A percentile compares a stretch with the other conserved stretches of the same genome.
Evolutionary conservation across 2,113 vertebrate genomes (phyloP).

Genomic region (Arenaria interpres): DNA sequence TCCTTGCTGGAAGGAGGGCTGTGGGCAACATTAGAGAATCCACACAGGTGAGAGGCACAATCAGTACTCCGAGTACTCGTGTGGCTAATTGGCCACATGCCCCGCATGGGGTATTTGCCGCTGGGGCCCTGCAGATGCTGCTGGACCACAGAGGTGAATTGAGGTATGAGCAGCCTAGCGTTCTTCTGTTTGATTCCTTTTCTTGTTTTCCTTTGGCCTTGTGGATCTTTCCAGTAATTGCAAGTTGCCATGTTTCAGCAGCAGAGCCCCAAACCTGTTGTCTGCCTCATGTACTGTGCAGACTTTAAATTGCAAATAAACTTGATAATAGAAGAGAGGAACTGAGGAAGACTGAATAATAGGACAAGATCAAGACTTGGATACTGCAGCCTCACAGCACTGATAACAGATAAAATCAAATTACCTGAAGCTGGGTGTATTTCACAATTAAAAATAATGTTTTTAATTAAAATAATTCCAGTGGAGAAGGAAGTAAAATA

Average conservation of each 20-base stretch:
- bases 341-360: slow-evolving; percentile 1
- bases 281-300: neutral
- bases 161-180: neutral
- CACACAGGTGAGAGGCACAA: neutral
- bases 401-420: slow-evolving; percentile 39
- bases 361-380: slow-evolving; percentile 1
- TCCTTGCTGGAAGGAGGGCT: neutral
- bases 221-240: neutral
- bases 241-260: neutral
- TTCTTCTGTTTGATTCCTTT: neutral
- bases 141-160: neutral
- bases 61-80: neutral
- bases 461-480: slow-evolving; percentile 45
- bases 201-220: neutral
- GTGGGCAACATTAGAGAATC: neutral
- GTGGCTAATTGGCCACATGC: neutral
- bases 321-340: neutral
- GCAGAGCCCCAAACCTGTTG: neutral
- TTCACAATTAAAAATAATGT: slow-evolving; percentile 40
- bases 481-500: neutral
- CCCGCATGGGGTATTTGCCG: neutral
- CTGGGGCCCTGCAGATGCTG: neutral
- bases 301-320: slow-evolving; percentile 9
- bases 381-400: neutral
- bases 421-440: neutral